Evolutionary conservation across 53 echinoderm and acorn worm genomes (phyloP), one percentile per base, ranked within the genome.

Genomic region (Stichopus horrens): DNA sequence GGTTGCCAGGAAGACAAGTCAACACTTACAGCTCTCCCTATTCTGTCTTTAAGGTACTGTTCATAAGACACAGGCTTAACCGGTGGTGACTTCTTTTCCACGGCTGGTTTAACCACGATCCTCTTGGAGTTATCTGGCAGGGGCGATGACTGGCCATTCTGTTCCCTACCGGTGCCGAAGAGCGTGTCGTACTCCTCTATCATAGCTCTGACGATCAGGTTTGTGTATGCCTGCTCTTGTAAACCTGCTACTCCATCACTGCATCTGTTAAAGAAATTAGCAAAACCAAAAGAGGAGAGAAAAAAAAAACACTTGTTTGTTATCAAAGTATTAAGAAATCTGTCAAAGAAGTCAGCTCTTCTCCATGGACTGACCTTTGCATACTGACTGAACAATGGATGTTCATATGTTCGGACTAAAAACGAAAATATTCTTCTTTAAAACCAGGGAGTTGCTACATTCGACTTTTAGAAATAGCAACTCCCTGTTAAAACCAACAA

Each of bases 161-260:
- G 16, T 10, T 88, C 82, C 19, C 83, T 88, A 4, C 74, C 87
- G 0, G 80, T 58, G 18, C 86, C 87, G 79, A 99, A 96, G 74
- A 99, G 79, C 6, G 82, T 79, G 14, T 92, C 90, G 57, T 90
- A 99, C 18, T 96, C 92, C 6, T 99, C 96, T 77, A 99, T 99
- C 54, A 99, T 87, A 56, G 73, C 92, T 23, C 92, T 90, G 18
- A 96, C 96, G 23, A 96, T 91, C 57, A 89, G 79, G 57, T 99
- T 99, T 53, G 96, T 96, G 68, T 94, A 89, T 16, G 91, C 96
- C 89, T 99, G 99, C 86, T 99, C 99, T 60, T 94, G 90, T 0
- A 99, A 89, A 9, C 99, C 96, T 9, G 93, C 90, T 7, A 99
- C 88, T 11, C 99, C 99, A n/a, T 86, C 92, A 57, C 93, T 89